These are phyloP conservation scores for Drosophila helvetica DNA, from an alignment of 2,888 invertebrate species.

Conservation along the genomic window DNA sequence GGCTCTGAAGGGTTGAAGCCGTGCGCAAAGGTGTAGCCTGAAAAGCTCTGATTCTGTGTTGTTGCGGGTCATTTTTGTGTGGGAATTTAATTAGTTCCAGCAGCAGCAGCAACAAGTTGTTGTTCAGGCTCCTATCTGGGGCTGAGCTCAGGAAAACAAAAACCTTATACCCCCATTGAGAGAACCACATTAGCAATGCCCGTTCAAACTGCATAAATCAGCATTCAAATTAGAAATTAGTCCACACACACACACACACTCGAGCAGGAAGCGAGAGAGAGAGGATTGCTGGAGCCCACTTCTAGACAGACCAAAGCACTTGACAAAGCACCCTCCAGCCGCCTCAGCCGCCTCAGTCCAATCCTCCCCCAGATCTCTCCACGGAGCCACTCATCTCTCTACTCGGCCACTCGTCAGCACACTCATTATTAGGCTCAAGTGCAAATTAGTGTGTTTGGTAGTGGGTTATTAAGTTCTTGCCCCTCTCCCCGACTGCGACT, in stretches of 20 bases:
- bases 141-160: conserved; percentile 30
- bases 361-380: conserved; percentile 11
- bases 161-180: conserved; percentile 11
- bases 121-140: conserved; percentile 11
- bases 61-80: conserved; percentile 10
- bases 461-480: conserved; percentile 74
- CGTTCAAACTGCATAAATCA: conserved; percentile 76
- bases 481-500: not conserved
- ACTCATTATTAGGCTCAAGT: conserved; percentile 81
- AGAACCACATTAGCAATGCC: conserved; percentile 43
- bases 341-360: not conserved
- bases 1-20: conserved; percentile 22
- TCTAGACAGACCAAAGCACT: conserved; percentile 57
- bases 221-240: conserved; percentile 80
- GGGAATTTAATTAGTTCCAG: conserved; percentile 47
- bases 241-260: conserved; percentile 41
- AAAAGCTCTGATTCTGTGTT: conserved; percentile 9
- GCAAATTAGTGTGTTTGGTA: conserved; percentile 80
- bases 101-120: conserved; percentile 9
- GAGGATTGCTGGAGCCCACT: conserved; percentile 26
- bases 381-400: conserved; percentile 18
- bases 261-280: conserved; percentile 16
- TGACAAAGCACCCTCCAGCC: conserved; percentile 40
- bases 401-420: conserved; percentile 70
- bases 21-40: conserved; percentile 8